Evolutionary conservation across 2,113 vertebrate genomes (phyloP).

Genomic region (Cynocephalus volans): DNA sequence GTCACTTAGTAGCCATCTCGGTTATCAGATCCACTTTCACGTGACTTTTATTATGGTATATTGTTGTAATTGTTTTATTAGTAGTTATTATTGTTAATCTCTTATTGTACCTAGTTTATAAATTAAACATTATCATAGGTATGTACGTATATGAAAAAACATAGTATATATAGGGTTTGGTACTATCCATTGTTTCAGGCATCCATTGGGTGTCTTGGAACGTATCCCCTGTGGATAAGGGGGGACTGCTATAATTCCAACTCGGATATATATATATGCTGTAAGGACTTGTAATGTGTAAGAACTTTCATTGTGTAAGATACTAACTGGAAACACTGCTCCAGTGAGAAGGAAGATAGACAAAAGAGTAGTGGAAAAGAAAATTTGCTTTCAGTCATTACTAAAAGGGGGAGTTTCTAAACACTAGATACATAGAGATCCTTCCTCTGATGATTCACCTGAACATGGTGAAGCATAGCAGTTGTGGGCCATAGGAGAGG

Average conservation of each 20-base stretch:
- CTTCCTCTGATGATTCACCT: background rate
- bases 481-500: background rate
- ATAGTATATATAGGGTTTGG: too few species aligned
- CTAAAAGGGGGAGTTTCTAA: background rate
- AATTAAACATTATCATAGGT: too few species aligned
- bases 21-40: too few species aligned
- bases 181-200: too few species aligned
- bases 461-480: background rate
- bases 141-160: too few species aligned
- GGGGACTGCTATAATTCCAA: background rate
- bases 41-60: too few species aligned
- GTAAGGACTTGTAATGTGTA: background rate
- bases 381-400: background rate
- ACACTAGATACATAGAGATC: background rate
- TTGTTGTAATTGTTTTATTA: too few species aligned
- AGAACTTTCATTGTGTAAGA: background rate
- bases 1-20: too few species aligned
- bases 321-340: constrained; percentile 6
- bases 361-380: background rate
- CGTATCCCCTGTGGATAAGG: too few species aligned
- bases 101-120: too few species aligned
- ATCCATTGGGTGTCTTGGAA: too few species aligned
- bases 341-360: background rate
- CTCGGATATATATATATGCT: background rate
- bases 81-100: too few species aligned